phyloP scores from a whole-genome alignment of 2,797 vertebrate species.

The Centropyge bicolor region DNA sequence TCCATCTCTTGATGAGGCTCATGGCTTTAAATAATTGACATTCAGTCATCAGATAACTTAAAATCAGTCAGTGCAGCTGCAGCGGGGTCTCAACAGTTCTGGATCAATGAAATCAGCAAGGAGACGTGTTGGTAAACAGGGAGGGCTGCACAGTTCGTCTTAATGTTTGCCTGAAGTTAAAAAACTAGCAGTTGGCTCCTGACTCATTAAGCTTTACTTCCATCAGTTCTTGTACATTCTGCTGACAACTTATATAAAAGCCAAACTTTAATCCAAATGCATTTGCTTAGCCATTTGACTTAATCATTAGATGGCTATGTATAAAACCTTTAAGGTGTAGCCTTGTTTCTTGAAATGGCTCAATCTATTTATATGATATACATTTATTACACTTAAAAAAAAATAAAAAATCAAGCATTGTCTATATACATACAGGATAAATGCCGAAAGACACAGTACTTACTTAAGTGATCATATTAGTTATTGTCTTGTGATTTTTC shows the following conservation, averaged over 20 bases:
- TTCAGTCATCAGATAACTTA: conserved; percentile 54
- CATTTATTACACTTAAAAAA: too few species aligned
- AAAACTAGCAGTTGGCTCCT: not conserved
- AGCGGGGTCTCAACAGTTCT: conserved; percentile 26
- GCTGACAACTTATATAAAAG: conserved; percentile 2
- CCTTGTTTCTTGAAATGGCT: not conserved
- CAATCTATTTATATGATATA: not conserved
- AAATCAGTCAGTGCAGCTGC: conserved; percentile 53
- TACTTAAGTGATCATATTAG: not conserved
- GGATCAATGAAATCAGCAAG: conserved; percentile 54
- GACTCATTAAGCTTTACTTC: not conserved
- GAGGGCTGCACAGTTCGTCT: conserved; percentile 6
- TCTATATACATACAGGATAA: not conserved
- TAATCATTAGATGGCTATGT: not conserved
- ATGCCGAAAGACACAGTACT: not conserved
- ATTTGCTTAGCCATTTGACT: not conserved
- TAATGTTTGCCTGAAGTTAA: conserved; percentile 19
- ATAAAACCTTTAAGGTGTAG: not conserved
- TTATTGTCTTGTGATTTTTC: not conserved
- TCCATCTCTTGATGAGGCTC: conserved; percentile 55
- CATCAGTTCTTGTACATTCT: not conserved
- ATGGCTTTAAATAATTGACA: conserved; percentile 57
- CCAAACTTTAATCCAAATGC: not conserved
- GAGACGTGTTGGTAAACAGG: not conserved
- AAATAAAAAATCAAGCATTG: not conserved